phyloP scores from a whole-genome alignment of 2,113 vertebrate genomes.

The Tympanuchus pallidicinctus region DNA sequence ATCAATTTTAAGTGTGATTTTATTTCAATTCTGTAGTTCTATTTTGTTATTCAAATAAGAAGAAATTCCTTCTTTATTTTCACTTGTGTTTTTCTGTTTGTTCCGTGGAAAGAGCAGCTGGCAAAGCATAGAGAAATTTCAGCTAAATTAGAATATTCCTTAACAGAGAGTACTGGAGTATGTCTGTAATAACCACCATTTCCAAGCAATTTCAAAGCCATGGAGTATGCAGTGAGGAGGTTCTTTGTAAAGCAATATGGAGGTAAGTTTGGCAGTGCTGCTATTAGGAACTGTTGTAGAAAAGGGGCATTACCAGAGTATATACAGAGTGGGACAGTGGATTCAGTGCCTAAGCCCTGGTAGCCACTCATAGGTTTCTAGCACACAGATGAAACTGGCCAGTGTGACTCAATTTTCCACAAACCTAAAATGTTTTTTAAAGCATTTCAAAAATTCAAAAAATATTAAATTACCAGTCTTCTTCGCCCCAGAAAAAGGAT shows the following conservation, averaged over 20 bases:
- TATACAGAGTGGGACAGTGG: not conserved
- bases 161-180: not conserved
- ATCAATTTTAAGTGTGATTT: slow-evolving; percentile 23
- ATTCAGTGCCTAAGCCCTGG: not conserved
- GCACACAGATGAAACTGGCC: not conserved
- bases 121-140: not conserved
- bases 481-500: not conserved
- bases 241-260: not conserved
- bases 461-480: not conserved
- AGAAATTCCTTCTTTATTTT: not conserved
- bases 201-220: not conserved
- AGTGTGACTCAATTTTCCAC: not conserved
- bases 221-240: not conserved
- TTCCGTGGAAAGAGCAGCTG: not conserved
- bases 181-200: not conserved
- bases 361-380: not conserved
- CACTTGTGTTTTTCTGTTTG: not conserved
- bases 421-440: not conserved
- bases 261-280: not conserved
- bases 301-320: not conserved
- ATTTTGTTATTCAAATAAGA: slow-evolving; percentile 23
- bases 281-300: not conserved
- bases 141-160: slow-evolving; percentile 9
- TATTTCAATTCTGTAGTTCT: not conserved
- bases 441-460: not conserved